Evolutionary conservation across 2,113 vertebrate species (phyloP), one percentile per base, ranked within the genome.

Genomic region (Lethenteron camtschaticum): DNA sequence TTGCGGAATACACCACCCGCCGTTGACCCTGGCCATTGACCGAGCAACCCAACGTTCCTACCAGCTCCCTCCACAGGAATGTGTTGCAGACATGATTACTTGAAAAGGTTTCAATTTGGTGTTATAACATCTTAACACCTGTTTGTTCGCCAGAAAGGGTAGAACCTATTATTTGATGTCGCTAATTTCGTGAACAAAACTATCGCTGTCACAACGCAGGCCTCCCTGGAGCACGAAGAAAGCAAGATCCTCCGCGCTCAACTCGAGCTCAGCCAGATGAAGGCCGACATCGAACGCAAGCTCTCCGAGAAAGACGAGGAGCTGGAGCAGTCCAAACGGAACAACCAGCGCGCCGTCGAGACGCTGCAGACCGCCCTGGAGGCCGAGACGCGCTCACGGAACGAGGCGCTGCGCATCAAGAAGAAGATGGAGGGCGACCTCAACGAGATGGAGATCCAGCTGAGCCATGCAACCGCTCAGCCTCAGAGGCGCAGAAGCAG

Each of bases 361-460:
- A 60, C 69, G 16, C 68, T 74, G 71, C 73, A 74, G 56, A 74
- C 63, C 57, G 56, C 71, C 13, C 63, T 74, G 70, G 73, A 74
- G 7, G 18, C 71, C 24, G 73, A 74, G 68, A 12, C 72, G 69
- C 72, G 73, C 68, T 72, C 71, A 59, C 68, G 73, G 24, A 72
- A 72, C 57, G 73, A 74, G 55, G 73, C 73, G 57, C 55, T 74
- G 68, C 70, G 73, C 70, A 58, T 73, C 59, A 74, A 74, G 20
- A 74, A 73, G 73, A 74, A 74, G 70, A 73, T 74, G 73, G 73
- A 74, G 56, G 71, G 73, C 4, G 73, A 74, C 69, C 71, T 72
- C 10, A 72, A 72, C 69, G 73, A 74, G 58, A 74, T 74, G 73
- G 73, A 74, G 69, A 72, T 74, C 16, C 73, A 72, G 58, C 68